A percentile compares a stretch with the other conserved stretches of the same genome.
These are phyloP conservation scores for Hyposoter didymator DNA, from an alignment of 2,888 invertebrate genomes.

Conservation along the genomic window DNA sequence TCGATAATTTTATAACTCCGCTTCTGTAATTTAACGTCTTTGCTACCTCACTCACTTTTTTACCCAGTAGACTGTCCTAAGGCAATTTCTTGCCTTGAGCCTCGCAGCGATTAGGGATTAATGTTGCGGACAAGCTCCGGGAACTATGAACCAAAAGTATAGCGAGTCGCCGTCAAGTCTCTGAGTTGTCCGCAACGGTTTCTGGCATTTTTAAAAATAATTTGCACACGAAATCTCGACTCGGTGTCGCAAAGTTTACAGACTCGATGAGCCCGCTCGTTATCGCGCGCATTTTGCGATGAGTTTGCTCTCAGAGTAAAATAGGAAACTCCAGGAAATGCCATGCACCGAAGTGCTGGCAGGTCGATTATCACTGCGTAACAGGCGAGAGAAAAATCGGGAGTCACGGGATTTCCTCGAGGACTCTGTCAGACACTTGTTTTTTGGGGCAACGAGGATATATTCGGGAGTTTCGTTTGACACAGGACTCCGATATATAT, in stretches of 20 bases:
- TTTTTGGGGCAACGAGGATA: constrained; percentile 63
- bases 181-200: background rate
- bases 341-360: background rate
- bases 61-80: constrained; percentile 39
- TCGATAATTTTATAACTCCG: constrained; percentile 61
- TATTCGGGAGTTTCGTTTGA: constrained; percentile 71
- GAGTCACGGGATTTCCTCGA: constrained; percentile 8
- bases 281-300: too few species aligned
- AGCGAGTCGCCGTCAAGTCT: background rate
- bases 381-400: background rate
- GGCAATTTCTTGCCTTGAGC: background rate
- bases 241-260: too few species aligned
- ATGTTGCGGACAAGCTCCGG: constrained; percentile 26
- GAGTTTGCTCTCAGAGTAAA: background rate
- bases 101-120: constrained; percentile 46
- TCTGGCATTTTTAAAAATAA: background rate
- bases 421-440: constrained; percentile 60
- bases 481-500: constrained; percentile 59
- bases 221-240: too few species aligned
- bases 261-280: background rate
- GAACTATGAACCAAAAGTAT: constrained; percentile 29
- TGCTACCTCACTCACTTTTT: constrained; percentile 43
- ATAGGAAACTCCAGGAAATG: background rate
- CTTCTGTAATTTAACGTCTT: constrained; percentile 60
- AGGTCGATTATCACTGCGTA: background rate